Evolutionary conservation across 2,888 invertebrate genomes (phyloP), one percentile per base, ranked within the genome.

Genomic region (Molorchus minor): DNA sequence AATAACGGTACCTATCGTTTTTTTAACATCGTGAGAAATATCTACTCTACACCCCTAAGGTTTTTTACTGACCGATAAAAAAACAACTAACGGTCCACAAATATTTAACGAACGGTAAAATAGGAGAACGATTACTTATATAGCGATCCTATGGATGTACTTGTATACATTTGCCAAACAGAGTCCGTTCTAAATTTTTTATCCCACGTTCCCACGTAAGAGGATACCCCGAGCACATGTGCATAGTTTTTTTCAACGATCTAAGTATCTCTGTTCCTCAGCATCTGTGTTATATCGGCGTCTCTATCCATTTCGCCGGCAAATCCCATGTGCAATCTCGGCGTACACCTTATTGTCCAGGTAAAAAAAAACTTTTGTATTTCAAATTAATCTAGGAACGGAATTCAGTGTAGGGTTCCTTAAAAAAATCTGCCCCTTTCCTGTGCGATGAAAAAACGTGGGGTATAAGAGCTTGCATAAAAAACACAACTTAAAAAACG

Each of bases 401-500:
- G 80, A 80, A 80, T 80, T 79, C 73, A 68, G 78, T 73, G 76
- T 79, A 78, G 79, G 79, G 80, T 80, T 79, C 78, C 78, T 78
- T 75, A 67, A 80, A 79, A 80, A 80, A 80, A 80, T 79, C 80
- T 80, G 79, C 81, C 81, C 80, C 79, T 80, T 80, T 80, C 79
- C 79, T 78, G 77, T 77, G 70, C 62, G 59, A 35, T 63, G 67
- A 70, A 67, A 71, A 76, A 77, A 73, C 71, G 68, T 69, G 71
- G 74, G 73, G 73, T 71, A 71, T 72, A 71, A 68, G 70, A 67
- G 71, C 72, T 73, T 73, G 78, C 78, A 79, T 80, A 79, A 80
- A 80, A 80, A 79, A 78, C 66, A 62, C 71, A 70, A 80, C 79
- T 80, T 80, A 80, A 80, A 80, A 80, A 80, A 79, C 79, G 79